Evolutionary conservation across 1,140 invertebrate species (phyloP).

Genomic region (Halictus rubicundus): DNA sequence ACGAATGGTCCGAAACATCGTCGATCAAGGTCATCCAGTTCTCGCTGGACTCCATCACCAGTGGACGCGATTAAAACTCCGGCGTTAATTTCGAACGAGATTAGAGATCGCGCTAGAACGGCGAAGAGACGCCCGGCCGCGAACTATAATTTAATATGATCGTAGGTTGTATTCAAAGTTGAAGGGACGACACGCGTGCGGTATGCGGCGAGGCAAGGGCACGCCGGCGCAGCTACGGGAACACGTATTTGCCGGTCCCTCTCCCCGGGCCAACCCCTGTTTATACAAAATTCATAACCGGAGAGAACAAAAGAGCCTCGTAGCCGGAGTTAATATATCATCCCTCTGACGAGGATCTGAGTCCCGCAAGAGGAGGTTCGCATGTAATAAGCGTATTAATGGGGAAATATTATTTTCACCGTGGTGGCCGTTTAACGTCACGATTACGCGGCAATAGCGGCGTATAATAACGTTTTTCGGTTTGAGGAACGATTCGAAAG

Average conservation of each 20-base stretch:
- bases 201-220: background rate
- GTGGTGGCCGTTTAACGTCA: background rate
- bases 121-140: too few species aligned
- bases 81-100: too few species aligned
- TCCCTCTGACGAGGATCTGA: constrained; percentile 19
- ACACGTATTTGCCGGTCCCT: too few species aligned
- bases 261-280: constrained; percentile 17
- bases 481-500: background rate
- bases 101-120: too few species aligned
- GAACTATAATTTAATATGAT: constrained; percentile 30
- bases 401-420: constrained; percentile 10
- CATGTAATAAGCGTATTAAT: constrained; percentile 26
- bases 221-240: too few species aligned
- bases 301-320: constrained; percentile 22
- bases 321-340: constrained; percentile 32
- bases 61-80: too few species aligned
- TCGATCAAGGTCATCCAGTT: constrained; percentile 41
- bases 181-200: background rate
- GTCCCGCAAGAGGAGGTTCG: background rate
- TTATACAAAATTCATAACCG: constrained; percentile 41
- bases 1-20: too few species aligned
- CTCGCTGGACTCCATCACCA: too few species aligned
- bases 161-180: constrained; percentile 1
- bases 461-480: background rate
- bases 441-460: background rate